Percentiles rank a stretch among this genome's conserved stretches.
Conservation (phyloP, 2,113 vertebrate species). For the Microcebus tavaratra region DNA sequence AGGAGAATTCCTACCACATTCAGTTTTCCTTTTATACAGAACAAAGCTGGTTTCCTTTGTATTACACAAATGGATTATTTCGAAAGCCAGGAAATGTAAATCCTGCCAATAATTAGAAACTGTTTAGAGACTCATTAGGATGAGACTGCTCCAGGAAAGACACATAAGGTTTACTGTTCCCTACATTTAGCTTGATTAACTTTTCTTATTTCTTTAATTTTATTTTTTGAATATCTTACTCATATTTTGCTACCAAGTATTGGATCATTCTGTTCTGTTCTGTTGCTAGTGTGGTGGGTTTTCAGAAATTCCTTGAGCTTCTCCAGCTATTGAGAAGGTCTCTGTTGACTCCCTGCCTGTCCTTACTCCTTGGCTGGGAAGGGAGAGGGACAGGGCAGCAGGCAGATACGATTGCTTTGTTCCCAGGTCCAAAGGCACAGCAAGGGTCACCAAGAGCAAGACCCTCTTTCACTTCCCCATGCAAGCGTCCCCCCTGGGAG, state of each 20-base stretch:
- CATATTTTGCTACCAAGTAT: slow-evolving; percentile 1
- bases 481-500: no score
- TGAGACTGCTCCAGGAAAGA: background rate
- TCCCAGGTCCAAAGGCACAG: background rate
- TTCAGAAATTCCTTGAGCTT: background rate
- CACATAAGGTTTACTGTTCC: slow-evolving; percentile 38
- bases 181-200: slow-evolving; percentile 33
- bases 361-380: background rate
- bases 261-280: slow-evolving; percentile 4
- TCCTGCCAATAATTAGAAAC: slow-evolving; percentile 50
- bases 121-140: slow-evolving; percentile 61
- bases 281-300: background rate
- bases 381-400: background rate
- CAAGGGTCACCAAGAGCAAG: background rate
- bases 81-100: slow-evolving; percentile 59
- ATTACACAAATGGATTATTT: slow-evolving; percentile 61
- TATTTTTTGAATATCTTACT: slow-evolving; percentile 47
- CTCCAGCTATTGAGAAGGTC: background rate
- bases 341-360: background rate
- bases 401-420: background rate
- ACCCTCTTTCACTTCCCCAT: background rate
- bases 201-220: slow-evolving; percentile 50
- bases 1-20: slow-evolving; percentile 10
- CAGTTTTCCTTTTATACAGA: background rate
- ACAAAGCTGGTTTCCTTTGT: slow-evolving; percentile 55